Base-by-base conservation (phyloP, 2,888 invertebrate species). In the Ashinkailepas kermadecensis region DNA sequence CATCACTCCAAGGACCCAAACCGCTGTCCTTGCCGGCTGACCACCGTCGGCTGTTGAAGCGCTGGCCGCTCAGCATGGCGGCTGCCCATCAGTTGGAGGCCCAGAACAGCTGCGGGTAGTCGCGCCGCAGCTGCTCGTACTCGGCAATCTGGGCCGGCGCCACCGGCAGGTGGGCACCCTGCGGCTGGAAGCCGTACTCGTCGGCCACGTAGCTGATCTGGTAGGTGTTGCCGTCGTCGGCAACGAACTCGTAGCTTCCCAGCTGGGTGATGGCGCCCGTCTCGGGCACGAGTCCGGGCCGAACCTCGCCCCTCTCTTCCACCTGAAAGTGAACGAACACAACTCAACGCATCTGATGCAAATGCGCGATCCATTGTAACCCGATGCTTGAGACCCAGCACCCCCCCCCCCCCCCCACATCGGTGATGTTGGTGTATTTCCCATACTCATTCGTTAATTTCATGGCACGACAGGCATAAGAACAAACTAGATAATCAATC, bases 81-180 rank as follows among this genome's bases (percentile, higher is more conserved):
- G 39, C 39, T 4, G 39, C 2, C 39, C 39, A 39, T 39, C 39
- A 39, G 39, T 70, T 70, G 15, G 15, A 23, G 70, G 70, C 70
- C 39, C 70, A 70, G 70, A 39, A 70, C 39, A 70, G 70, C 70
- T 70, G 25, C 70, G 70, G 70, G 70, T 70, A 25, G 15, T 70
- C 70, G 7, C 11, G 12, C 39, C 39, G 23, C 39, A 39, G 70
- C 70, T 70, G 70, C n/a, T 12, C 70, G 70, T 70, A 70, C 39
- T 70, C 70, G 70, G 70, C 39, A 10, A 70, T 25, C 70, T 70
- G 70, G n/a, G 67, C 67, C 12, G 67, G 67, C n/a, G 67, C 67
- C 25, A n/a, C 21, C 8, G 67, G 67, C 9, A 67, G 39, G 39
- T 39, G 39, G 70, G 12, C 70, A 12, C 13, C 70, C 25, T n/a